Evolutionary conservation across 2,888 invertebrate genomes (phyloP), one percentile per base, ranked within the genome.

Genomic region (Serripes groenlandicus): DNA sequence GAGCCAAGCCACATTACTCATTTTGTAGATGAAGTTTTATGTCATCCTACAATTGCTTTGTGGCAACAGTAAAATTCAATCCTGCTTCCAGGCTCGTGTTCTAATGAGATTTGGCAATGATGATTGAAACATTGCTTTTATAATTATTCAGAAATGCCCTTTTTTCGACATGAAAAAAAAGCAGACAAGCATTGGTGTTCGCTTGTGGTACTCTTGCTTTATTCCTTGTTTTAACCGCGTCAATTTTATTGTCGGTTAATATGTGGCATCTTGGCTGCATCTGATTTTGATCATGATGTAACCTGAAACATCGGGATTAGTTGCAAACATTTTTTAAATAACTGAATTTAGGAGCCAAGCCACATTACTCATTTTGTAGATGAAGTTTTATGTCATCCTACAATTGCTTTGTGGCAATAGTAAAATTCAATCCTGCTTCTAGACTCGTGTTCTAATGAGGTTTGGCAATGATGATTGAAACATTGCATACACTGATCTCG

Each of bases 351-450:
- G 42, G 9, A 42, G 49, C 7, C 15, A 49, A 49, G 83, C 83
- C 83, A 84, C 75, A 34, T 75, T 75, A 89, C 90, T 91, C 90
- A 90, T 91, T 91, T 90, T 91, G 86, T 81, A 71, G 56, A 37
- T 81, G 85, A 52, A 15, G 18, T 23, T 58, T 64, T 21, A 58
- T 37, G 52, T 70, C 78, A 66, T 75, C 21, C n/a, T 85, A 74
- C 82, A 89, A 89, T 89, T 89, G 88, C 85, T 80, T 74, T 74
- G 83, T 90, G 90, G 90, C 90, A 42, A 90, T 37, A 90, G 32
- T 30, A 81, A 81, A 52, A 9, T 60, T 54, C 70, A 69, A 15
- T 73, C 52, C 69, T 76, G 76, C 76, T 76, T 76, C 76, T 69
- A 76, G 0, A 15, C 56, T 60, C 30, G 26, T 28, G 23, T 32